Evolutionary conservation across 2,888 invertebrate species (phyloP), one percentile per base, ranked within the genome.

Genomic region (Alviniconcha strummeri): DNA sequence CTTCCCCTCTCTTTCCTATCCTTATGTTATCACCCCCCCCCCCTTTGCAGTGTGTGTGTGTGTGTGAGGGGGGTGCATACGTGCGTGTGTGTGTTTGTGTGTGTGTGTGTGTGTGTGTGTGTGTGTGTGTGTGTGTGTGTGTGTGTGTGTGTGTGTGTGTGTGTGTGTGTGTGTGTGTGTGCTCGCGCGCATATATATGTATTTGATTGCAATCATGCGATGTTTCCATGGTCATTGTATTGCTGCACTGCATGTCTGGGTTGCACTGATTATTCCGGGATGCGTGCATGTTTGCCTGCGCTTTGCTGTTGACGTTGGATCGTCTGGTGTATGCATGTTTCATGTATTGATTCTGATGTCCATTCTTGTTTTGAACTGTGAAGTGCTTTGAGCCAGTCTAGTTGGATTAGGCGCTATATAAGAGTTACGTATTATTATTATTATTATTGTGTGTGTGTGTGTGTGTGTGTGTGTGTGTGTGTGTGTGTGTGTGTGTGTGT

Each of bases 401-500:
- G 36, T 36, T 36, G 36, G 36, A 36, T 36, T 36, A 36, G 0
- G 36, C 36, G 36, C 36, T 36, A 36, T 64, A 64, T 9, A 64
- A 13, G 64, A 64, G 64, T 64, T 9, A 4, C 1, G 64, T 9
- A 64, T 9, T 13, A 15, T 13, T 9, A 64, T 9, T 13, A n/a
- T n/a, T n/a, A n/a, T n/a, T n/a, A n/a, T n/a, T n/a, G 64, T 64
- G 15, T 15, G 64, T 64, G 64, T 64, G 64, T 64, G 64, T 64
- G 64, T 64, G 64, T 64, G 64, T 64, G 64, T 64, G 64, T 64
- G 64, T 64, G 64, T 64, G 64, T 64, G 15, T 15, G 64, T 64
- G 64, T 64, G 64, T 64, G 64, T 64, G 64, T 64, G 64, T 64
- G 64, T 64, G 64, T 64, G 64, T 64, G 64, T 64, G 64, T 64